Conservation (phyloP, 2,113 vertebrate species). For the Engraulis encrasicolus region DNA sequence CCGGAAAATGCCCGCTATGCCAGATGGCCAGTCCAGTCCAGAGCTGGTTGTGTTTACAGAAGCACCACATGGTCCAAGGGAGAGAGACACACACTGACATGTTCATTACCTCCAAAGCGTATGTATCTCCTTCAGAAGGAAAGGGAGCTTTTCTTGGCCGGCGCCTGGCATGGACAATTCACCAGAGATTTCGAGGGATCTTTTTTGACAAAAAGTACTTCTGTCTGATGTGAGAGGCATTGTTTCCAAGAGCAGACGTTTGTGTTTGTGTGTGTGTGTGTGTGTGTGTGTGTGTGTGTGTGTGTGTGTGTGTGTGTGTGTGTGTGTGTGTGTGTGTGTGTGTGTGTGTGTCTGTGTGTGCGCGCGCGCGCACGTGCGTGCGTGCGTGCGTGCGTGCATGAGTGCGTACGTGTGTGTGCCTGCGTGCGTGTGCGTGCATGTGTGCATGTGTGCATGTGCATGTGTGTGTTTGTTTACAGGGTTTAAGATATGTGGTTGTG, state of each 20-base stretch:
- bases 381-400: too few species aligned
- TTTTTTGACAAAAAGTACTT: neutral
- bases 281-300: neutral
- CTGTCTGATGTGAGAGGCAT: neutral
- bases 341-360: neutral
- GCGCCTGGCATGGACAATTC: neutral
- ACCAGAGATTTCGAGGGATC: neutral
- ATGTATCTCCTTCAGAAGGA: slow-evolving; percentile 24
- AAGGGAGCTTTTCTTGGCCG: neutral
- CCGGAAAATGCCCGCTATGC: too few species aligned
- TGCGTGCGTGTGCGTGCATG: too few species aligned
- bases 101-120: slow-evolving; percentile 37
- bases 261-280: neutral
- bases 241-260: neutral
- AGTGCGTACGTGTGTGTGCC: too few species aligned
- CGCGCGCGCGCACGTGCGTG: too few species aligned
- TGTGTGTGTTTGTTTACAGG: too few species aligned
- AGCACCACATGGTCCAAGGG: slow-evolving; percentile 27
- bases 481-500: too few species aligned
- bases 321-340: neutral
- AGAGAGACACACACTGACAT: slow-evolving; percentile 19
- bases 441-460: too few species aligned
- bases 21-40: too few species aligned
- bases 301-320: neutral
- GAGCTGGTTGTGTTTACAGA: slow-evolving; percentile 37